Base-by-base conservation (phyloP, 2,113 vertebrate species). In the Istiophorus platypterus region DNA sequence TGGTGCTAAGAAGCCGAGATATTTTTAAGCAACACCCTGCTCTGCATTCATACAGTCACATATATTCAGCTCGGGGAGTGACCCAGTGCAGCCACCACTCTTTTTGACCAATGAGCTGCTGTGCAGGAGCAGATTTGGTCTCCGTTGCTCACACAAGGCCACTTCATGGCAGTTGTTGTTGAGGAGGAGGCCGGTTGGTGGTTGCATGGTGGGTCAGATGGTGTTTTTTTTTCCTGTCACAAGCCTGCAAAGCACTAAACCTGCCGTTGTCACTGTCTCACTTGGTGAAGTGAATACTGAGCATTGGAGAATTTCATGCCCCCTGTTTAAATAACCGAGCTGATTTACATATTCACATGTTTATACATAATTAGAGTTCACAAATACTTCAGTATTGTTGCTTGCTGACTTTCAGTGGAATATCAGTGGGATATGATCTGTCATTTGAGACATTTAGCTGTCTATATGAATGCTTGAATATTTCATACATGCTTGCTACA, bases 1-100 rank as follows among this genome's bases (percentile, higher is more conserved):
- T 56, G 63, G 54, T 83, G 68, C 72, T 69, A 68, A 84, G 73
- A 26, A 29, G 31, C 62, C 62, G 11, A 51, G 79, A 63, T 71
- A 59, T 83, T 74, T 88, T 85, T 64, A 71, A 85, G 72, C 57
- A 82, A 78, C 79, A 64, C 84, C 72, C 72, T 68, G 62, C 72
- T 74, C n/a, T 76, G 62, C 72, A 65, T 64, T 80, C 76, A 86
- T 56, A 57, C 41, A 68, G 47, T 64, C 27, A 74, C 18, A 63
- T 71, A 81, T 51, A 64, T 84, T 78, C 47, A 79, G 45, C 41
- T 61, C 68, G 70, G 80, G 70, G 63, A 68, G 78, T 47, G 29
- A 64, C n/a, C 52, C 49, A 65, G 59, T 45, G 8, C 37, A 68
- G 67, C 76, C 77, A 37, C 56, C 41, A 34, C 56, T 68, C 59